These are phyloP conservation scores for Hypomecis punctinalis DNA, from an alignment of 2,888 invertebrate species.

Conservation along the genomic window DNA sequence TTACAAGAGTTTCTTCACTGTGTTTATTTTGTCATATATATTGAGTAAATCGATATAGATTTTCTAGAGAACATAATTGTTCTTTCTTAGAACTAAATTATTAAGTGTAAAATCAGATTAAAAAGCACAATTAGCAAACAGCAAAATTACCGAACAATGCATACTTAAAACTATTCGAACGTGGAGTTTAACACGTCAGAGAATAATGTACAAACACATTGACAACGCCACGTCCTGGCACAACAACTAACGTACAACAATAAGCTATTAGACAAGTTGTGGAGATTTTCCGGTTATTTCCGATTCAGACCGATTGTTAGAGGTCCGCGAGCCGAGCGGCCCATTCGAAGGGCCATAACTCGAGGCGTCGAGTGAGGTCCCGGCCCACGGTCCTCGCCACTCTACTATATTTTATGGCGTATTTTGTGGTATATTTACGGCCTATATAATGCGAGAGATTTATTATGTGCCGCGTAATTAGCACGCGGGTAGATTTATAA, in stretches of 20 bases:
- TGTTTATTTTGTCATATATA: too few relatives aligned
- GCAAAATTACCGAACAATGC: not conserved
- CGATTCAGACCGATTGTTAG: constrained; percentile 81
- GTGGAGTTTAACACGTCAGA: constrained; percentile 48
- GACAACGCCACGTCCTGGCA: constrained; percentile 66
- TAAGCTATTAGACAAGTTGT: constrained; percentile 82
- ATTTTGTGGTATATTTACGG: constrained; percentile 74
- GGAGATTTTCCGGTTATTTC: constrained; percentile 84
- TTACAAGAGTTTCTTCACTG: too few relatives aligned
- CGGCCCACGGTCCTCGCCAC: constrained; percentile 69
- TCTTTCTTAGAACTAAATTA: too few relatives aligned
- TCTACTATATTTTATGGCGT: constrained; percentile 73
- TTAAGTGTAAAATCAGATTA: too few relatives aligned
- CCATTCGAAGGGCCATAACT: constrained; percentile 74
- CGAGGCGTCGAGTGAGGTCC: constrained; percentile 79
- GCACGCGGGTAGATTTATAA: constrained; percentile 71
- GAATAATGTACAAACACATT: constrained; percentile 68
- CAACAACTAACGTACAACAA: constrained; percentile 74
- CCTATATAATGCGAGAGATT: constrained; percentile 76
- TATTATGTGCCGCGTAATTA: constrained; percentile 78
- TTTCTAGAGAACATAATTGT: too few relatives aligned
- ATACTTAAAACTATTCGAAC: constrained; percentile 8
- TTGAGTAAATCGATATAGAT: too few relatives aligned
- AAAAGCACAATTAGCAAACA: too few relatives aligned
- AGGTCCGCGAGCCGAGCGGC: constrained; percentile 34